Conservation (phyloP, 1,140 invertebrate species). For the Holcopasites calliopsidis region DNA sequence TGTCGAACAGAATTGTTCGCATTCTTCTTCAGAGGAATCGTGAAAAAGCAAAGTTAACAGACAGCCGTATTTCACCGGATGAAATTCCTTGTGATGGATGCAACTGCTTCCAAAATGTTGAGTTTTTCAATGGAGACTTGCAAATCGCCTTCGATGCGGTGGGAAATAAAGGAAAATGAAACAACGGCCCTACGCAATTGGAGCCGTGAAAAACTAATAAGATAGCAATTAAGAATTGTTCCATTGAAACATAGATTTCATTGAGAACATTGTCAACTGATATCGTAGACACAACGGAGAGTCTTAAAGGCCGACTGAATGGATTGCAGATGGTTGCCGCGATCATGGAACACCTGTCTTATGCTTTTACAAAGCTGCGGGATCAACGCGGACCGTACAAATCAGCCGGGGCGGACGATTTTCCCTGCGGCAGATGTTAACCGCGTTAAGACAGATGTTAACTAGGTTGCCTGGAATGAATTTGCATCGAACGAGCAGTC, state of each 20-base stretch:
- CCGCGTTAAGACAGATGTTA: conserved; percentile 1
- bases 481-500: not conserved
- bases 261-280: not conserved
- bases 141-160: not conserved
- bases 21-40: not conserved
- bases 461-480: not conserved
- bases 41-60: not conserved
- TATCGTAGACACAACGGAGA: not conserved
- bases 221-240: not conserved
- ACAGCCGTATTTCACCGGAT: not conserved
- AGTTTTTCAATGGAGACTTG: not conserved
- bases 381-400: not conserved
- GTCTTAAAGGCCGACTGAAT: not conserved
- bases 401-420: not conserved
- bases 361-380: not conserved
- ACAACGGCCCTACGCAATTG: too few species aligned
- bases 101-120: not conserved
- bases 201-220: too few species aligned
- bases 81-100: not conserved
- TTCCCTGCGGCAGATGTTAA: conserved; percentile 3
- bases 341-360: conserved; percentile 30
- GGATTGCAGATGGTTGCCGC: conserved; percentile 21
- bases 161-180: too few species aligned
- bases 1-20: not conserved
- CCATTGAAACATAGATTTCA: not conserved